These are phyloP conservation scores for Heptranchias perlo DNA, from an alignment of 2,113 vertebrate genomes.

Conservation along the genomic window DNA sequence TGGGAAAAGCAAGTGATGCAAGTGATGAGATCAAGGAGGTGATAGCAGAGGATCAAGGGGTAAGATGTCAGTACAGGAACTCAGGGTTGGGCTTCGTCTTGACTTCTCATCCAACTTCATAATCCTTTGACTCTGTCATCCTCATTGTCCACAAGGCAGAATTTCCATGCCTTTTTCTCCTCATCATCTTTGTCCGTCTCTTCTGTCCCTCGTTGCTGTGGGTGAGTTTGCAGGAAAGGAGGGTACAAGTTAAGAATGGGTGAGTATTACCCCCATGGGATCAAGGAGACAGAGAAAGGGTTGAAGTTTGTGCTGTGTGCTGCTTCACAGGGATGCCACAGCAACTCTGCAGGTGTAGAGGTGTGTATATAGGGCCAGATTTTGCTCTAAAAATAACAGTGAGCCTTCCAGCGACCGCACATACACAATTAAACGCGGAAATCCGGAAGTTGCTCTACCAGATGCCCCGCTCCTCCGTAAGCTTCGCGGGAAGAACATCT, in stretches of 20 bases:
- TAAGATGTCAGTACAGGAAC: not conserved
- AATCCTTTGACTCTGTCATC: not conserved
- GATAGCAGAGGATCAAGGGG: not conserved
- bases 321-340: not conserved
- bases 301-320: not conserved
- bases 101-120: not conserved
- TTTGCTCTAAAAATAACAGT: no score
- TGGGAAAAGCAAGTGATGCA: not conserved
- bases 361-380: no score
- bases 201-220: not conserved
- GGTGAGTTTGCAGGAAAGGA: not conserved
- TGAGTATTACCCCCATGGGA: not conserved
- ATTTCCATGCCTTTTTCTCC: not conserved
- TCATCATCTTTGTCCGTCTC: not conserved
- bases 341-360: not conserved
- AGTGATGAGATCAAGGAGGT: not conserved
- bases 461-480: no score
- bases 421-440: no score
- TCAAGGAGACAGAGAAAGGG: not conserved
- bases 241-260: not conserved
- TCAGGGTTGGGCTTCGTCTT: not conserved
- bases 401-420: no score
- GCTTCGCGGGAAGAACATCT: no score
- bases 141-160: not conserved
- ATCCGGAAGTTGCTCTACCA: no score